Evolutionary conservation across 2,797 vertebrate species (phyloP), one percentile per base, ranked within the genome.

Genomic region (Tachyglossus aculeatus): DNA sequence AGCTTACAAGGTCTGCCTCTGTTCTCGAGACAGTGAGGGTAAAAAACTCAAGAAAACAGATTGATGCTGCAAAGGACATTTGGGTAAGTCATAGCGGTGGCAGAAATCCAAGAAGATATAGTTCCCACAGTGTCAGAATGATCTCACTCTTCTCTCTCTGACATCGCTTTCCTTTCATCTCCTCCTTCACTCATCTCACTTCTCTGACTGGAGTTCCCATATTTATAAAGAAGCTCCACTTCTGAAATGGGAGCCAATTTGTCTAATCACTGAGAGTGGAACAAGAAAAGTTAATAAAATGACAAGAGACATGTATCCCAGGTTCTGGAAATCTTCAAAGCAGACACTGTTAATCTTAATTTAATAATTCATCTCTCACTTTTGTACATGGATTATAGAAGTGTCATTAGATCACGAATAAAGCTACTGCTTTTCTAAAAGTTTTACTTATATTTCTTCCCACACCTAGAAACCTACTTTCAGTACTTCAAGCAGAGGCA

Each of bases 261-360:
- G 45, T n/a, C n/a, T n/a, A 29, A 48, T 48, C 25, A 31, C n/a
- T 19, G 38, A 33, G 9, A 29, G 33, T 25, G 7, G 27, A 21
- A 3, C 8, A 14, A 5, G 5, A 9, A 13, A 6, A 66, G 41
- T 38, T 53, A 33, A 18, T 54, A 25, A 31, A 27, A 36, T 0
- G 1, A 54, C 6, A 58, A 59, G 25, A 14, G 2, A 4, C 44
- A 36, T 38, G 18, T 52, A 65, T 63, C 69, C 19, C 10, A 27
- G 19, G 65, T 55, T 27, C 31, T 57, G 59, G 1, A n/a, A 69
- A 69, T 53, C 52, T 80, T 32, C 54, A 74, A 69, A 71, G 27
- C 3, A 12, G 29, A 36, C 32, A 61, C 36, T 14, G 44, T 34
- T 36, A 40, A 71, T 64, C 45, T 55, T 61, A n/a, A 50, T 9